Evolutionary conservation across 2,888 invertebrate species (phyloP).

Genomic region (Craniophora ligustri): DNA sequence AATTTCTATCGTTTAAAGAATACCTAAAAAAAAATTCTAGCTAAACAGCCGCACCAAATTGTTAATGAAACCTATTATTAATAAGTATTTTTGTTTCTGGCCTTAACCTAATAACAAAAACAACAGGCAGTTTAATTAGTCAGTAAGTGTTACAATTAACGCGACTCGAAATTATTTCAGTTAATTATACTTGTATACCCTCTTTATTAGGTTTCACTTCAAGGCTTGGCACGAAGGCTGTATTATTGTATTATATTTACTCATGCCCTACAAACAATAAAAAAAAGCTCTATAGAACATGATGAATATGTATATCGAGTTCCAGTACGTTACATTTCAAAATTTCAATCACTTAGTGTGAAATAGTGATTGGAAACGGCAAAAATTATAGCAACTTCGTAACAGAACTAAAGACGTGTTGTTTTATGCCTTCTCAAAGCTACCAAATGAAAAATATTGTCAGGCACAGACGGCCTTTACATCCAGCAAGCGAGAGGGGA

Average conservation of each 20-base stretch:
- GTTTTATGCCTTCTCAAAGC: not conserved
- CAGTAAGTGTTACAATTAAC: conserved; percentile 27
- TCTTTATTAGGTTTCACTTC: conserved; percentile 5
- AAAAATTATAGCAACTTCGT: not conserved
- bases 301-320: no score
- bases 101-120: conserved; percentile 13
- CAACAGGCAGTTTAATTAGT: conserved; percentile 18
- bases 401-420: not conserved
- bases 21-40: no score
- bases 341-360: not conserved
- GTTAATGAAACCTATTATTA: conserved; percentile 9
- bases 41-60: conserved; percentile 5
- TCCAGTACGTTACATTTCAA: no score
- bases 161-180: conserved; percentile 20
- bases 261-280: conserved; percentile 1
- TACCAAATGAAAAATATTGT: conserved; percentile 19
- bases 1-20: no score
- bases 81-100: conserved; percentile 6
- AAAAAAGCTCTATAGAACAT: no score
- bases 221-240: conserved; percentile 2
- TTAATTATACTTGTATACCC: conserved; percentile 28
- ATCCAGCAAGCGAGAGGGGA: conserved; percentile 26
- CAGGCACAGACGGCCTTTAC: conserved; percentile 14
- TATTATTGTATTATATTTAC: conserved; percentile 25
- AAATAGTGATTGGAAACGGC: not conserved